These are phyloP conservation scores for Cybosia mesomella DNA, from an alignment of 2,888 invertebrate species.

Conservation along the genomic window DNA sequence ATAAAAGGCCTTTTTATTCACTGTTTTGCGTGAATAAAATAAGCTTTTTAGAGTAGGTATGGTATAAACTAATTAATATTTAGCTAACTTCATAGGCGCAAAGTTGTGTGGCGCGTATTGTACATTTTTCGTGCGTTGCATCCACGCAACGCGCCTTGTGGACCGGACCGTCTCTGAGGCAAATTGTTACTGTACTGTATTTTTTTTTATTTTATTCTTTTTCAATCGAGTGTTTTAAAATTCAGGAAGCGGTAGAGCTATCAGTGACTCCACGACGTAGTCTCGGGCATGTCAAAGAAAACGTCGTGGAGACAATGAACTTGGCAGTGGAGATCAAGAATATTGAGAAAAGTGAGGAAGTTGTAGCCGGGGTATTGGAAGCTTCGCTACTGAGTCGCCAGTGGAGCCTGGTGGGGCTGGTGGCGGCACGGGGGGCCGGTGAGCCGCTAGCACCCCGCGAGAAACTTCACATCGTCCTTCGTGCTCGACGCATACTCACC, in stretches of 20 bases:
- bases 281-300: conserved; percentile 68
- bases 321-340: conserved; percentile 91
- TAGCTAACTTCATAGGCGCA: no score
- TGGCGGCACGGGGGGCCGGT: conserved; percentile 64
- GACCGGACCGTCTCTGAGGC: no score
- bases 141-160: no score
- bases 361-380: conserved; percentile 87
- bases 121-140: no score
- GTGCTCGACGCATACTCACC: conserved; percentile 67
- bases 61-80: no score
- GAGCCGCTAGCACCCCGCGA: conserved; percentile 71
- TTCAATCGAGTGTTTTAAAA: conserved; percentile 19
- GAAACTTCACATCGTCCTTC: conserved; percentile 74
- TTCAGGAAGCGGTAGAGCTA: conserved; percentile 86
- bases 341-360: conserved; percentile 87
- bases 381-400: conserved; percentile 87
- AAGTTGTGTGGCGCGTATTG: no score
- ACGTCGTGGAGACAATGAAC: conserved; percentile 87
- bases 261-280: conserved; percentile 85
- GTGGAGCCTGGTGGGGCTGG: conserved; percentile 86
- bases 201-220: no score
- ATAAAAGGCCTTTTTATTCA: no score
- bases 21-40: no score
- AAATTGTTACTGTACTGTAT: no score
- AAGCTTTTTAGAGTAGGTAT: no score